Conservation (phyloP, 1,140 invertebrate species). For the Drosophila rhopaloa region DNA sequence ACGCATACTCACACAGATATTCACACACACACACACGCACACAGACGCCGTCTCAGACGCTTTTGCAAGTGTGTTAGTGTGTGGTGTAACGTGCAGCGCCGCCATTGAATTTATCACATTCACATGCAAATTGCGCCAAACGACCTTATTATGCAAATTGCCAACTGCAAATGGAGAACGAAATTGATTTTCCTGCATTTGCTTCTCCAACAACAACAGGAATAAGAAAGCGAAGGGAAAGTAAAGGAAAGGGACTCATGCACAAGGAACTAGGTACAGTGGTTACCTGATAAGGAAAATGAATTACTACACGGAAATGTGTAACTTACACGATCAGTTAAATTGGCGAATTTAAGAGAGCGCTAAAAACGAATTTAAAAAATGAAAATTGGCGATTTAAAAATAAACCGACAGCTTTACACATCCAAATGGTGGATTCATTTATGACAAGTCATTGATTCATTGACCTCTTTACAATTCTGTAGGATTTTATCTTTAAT, state of each 20-base stretch:
- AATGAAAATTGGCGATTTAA: not conserved
- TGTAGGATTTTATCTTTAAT: too few relatives aligned
- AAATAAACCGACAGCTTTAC: not conserved
- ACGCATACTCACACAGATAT: conserved; percentile 38
- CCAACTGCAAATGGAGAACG: conserved; percentile 84
- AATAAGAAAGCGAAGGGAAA: conserved; percentile 24
- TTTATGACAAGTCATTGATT: too few relatives aligned
- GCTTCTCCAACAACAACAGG: conserved; percentile 51
- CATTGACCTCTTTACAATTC: too few relatives aligned
- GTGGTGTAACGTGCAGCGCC: conserved; percentile 53
- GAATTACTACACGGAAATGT: conserved; percentile 45
- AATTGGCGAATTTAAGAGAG: conserved; percentile 2
- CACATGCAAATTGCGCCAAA: conserved; percentile 85
- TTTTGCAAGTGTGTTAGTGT: conserved; percentile 33
- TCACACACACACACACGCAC: conserved; percentile 8
- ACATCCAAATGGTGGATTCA: not conserved
- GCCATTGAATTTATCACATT: conserved; percentile 84
- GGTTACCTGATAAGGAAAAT: conserved; percentile 44
- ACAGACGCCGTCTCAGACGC: conserved; percentile 12
- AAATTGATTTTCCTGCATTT: conserved; percentile 84
- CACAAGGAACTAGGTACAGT: conserved; percentile 40
- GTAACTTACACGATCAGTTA: conserved; percentile 45
- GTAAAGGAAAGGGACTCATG: conserved; percentile 17
- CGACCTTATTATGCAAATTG: conserved; percentile 85
- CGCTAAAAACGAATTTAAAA: conserved; percentile 11